Percentiles rank a stretch among this genome's conserved stretches.
phyloP scores from a whole-genome alignment of 1,140 invertebrate genomes.

The Trichomalopsis sarcophagae region DNA sequence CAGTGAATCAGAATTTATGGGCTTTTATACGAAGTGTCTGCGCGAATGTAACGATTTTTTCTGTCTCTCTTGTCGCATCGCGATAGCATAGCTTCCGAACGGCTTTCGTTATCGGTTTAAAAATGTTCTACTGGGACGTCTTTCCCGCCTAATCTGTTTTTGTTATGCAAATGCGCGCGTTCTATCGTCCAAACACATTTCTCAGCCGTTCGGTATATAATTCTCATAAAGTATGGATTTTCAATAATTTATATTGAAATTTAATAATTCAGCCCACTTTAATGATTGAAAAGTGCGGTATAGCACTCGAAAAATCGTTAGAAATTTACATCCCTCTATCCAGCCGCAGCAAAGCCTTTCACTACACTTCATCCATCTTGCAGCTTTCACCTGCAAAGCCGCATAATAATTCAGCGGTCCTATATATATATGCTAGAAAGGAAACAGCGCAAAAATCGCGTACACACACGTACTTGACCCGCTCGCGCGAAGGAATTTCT shows the following conservation, averaged over 20 bases:
- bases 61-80: neutral
- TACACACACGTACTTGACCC: conserved; percentile 5
- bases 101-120: conserved; percentile 12
- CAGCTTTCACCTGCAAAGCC: neutral
- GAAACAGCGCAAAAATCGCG: neutral
- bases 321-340: neutral
- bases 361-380: neutral
- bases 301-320: no score
- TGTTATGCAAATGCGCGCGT: neutral
- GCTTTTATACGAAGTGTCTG: neutral
- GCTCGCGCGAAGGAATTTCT: neutral
- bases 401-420: neutral
- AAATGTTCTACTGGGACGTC: neutral
- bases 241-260: neutral
- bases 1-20: conserved; percentile 13
- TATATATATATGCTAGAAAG: neutral
- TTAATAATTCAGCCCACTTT: no score
- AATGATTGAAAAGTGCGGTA: no score
- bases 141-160: neutral
- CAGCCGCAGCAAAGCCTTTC: no score
- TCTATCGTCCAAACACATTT: neutral
- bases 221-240: neutral
- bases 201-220: no score
- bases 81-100: neutral
- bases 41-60: conserved; percentile 8